Evolutionary conservation across 1,140 invertebrate species (phyloP), one percentile per base, ranked within the genome.

Genomic region (Drepana arcuata): DNA sequence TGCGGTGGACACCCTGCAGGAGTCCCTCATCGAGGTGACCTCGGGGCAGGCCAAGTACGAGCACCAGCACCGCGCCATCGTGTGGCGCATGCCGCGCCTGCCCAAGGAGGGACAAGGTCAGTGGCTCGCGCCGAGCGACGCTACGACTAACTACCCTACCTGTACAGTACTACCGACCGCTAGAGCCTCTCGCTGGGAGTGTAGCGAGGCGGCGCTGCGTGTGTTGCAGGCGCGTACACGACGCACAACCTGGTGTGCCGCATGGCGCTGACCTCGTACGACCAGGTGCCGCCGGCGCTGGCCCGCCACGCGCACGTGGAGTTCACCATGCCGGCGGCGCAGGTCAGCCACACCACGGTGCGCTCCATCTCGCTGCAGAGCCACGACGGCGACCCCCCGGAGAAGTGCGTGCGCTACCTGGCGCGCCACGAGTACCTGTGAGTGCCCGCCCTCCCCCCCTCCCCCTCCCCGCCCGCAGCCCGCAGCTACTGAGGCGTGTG

Each of bases 1-100:
- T 10, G 91, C 95, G 1, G 92, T 97, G 24, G 94, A 97, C 41
- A 93, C 92, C 4, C 81, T 96, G 34, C 95, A 97, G 61, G 92
- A 95, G 45, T 95, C 95, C 42, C 85, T 99, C 1, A 98, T 99
- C 77, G 98, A 99, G 81, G 96, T 97, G 0, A 97, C 97, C 6
- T 97, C 95, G 1, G 98, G 98, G 0, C 93, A 96, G 71, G 98
- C 98, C 7, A 99, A 99, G 84, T 99, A 99, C 77, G 98, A 99
- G 81, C 96, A 99, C 85, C 95, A 99, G 55, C 97, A 98, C 83
- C 88, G 93, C 30, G 90, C 97, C 34, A 96, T 99, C 41, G 97
- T 99, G 2, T 99, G 98, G 98, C 89, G 98, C 54, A 98, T 99
- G 88, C 91, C 95, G 7, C 86, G 95, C 41, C 86, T 99, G 48